These are phyloP conservation scores for Lasius fuliginosus DNA, from an alignment of 2,888 invertebrate species.

Conservation along the genomic window DNA sequence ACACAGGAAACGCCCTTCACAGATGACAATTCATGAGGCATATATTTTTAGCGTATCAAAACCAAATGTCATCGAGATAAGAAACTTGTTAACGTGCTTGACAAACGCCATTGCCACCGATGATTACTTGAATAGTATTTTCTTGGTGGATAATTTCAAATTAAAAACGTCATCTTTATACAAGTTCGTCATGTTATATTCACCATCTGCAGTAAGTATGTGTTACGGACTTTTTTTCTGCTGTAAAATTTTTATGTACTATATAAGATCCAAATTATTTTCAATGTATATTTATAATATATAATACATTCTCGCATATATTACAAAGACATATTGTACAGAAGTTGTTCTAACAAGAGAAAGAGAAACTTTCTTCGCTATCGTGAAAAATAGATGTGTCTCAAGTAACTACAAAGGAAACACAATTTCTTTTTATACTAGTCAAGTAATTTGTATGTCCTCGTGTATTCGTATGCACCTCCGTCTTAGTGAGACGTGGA, in stretches of 20 bases:
- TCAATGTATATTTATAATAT: not conserved
- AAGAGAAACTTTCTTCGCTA: not conserved
- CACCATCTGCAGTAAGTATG: not conserved
- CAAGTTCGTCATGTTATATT: conserved; percentile 19
- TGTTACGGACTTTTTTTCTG: not conserved
- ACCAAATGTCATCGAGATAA: conserved; percentile 73
- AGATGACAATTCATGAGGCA: conserved; percentile 1
- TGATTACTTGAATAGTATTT: conserved; percentile 70
- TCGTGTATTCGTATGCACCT: conserved; percentile 50
- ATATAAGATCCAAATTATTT: not conserved
- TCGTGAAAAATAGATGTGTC: not conserved
- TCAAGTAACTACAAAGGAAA: not conserved
- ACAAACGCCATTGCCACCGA: conserved; percentile 67
- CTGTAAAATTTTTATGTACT: not conserved
- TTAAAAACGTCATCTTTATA: conserved; percentile 15
- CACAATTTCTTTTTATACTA: conserved; percentile 20
- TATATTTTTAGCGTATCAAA: conserved; percentile 67
- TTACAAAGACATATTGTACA: not conserved
- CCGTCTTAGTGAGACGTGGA: conserved; percentile 41
- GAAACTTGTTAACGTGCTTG: conserved; percentile 72
- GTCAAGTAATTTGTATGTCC: conserved; percentile 43
- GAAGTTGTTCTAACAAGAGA: not conserved
- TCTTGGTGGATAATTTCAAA: conserved; percentile 60
- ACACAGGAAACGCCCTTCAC: not conserved
- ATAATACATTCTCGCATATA: not conserved